phyloP scores from a whole-genome alignment of 2,113 vertebrate species.

The Coreoperca whiteheadi region DNA sequence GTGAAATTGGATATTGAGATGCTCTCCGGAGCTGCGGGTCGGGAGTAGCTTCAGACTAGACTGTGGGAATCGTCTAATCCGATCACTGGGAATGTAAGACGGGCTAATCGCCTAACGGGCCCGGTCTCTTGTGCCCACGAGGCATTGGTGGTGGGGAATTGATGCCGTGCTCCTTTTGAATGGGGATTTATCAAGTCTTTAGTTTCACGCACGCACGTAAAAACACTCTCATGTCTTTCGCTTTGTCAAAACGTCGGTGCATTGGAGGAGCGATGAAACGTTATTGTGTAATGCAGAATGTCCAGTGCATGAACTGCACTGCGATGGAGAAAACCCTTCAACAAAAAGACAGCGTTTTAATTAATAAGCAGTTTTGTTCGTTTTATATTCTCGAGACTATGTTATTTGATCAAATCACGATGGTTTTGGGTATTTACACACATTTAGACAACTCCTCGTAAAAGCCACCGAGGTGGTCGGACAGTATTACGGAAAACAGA shows the following conservation, averaged over 20 bases:
- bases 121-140: slow-evolving; percentile 34
- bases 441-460: not conserved
- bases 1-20: slow-evolving; percentile 84
- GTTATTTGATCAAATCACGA: not conserved
- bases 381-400: not conserved
- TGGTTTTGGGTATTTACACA: not conserved
- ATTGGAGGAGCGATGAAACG: slow-evolving; percentile 22
- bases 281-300: not conserved
- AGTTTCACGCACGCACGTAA: slow-evolving; percentile 29
- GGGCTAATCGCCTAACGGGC: slow-evolving; percentile 65
- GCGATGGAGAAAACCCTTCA: not conserved
- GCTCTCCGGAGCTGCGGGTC: slow-evolving; percentile 75
- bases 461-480: not conserved
- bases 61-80: slow-evolving; percentile 78
- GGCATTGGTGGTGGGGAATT: slow-evolving; percentile 43
- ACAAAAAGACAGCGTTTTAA: not conserved
- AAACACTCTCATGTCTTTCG: slow-evolving; percentile 17
- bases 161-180: slow-evolving; percentile 50
- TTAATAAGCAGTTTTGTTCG: not conserved
- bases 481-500: not conserved
- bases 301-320: not conserved
- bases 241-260: slow-evolving; percentile 29
- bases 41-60: slow-evolving; percentile 76
- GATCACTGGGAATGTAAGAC: slow-evolving; percentile 73
- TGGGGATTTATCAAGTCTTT: slow-evolving; percentile 54